Evolutionary conservation across 2,888 invertebrate genomes (phyloP), one percentile per base, ranked within the genome.

Genomic region (Temnothorax rugatulus): DNA sequence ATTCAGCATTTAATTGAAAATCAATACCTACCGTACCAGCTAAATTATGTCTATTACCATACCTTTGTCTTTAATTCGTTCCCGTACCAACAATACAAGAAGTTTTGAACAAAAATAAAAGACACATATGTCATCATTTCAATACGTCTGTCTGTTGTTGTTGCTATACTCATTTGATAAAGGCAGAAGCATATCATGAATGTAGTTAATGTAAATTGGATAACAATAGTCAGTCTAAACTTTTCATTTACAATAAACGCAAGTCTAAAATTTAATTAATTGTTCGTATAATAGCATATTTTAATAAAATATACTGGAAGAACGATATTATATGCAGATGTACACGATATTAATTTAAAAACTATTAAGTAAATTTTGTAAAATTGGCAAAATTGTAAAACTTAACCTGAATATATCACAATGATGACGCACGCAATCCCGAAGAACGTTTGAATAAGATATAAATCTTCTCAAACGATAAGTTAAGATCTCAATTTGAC

Each of bases 81-180:
- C n/a, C 91, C 92, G 29, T 89, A 89, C 90, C 91, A 92, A 71
- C 91, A 92, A 63, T 91, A 84, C 11, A 91, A 85, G 68, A 90
- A 91, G 38, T 92, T 90, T 79, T 92, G 90, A 25, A 68, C 74
- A 1, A 84, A 63, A 74, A 84, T 82, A 9, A 54, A 84, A 1
- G 66, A 57, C 29, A 84, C 57, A 21, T 84, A 84, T 15, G 61
- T 11, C 5, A 66, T 44, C 44, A 44, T 44, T 15, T 47, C 47
- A 5, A 47, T 47, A 9, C 54, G 54, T 8, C 41, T n/a, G 52
- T 18, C 11, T 52, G 29, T 38, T 15, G 52, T n/a, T 5, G 38
- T 54, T 3, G 29, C 15, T 25, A 50, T 25, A 9, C 71, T 52
- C n/a, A 86, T 1, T 21, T 69, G 73, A 38, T 86, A 88, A 88